Percentiles rank a stretch among this genome's conserved stretches.
Conservation (phyloP, 2,888 invertebrate species). For the Cataglyphis albicans region DNA sequence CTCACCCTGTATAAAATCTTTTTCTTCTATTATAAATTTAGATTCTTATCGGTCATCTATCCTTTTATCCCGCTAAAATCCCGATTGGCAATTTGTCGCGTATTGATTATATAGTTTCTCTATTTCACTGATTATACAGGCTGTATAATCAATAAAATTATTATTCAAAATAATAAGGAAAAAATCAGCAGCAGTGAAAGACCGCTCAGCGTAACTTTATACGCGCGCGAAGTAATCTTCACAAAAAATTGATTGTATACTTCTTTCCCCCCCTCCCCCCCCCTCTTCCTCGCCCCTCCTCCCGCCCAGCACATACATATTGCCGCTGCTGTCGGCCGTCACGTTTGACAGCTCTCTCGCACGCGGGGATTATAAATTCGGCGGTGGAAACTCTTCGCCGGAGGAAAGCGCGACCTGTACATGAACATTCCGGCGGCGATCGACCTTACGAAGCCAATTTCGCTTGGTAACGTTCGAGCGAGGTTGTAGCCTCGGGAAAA, state of each 20-base stretch:
- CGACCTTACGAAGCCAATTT: constrained; percentile 59
- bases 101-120: constrained; percentile 15
- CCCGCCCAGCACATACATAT: neutral
- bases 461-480: constrained; percentile 36
- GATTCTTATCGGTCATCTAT: neutral
- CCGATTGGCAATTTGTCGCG: neutral
- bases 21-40: neutral
- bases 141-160: constrained; percentile 24
- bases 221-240: constrained; percentile 24
- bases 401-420: constrained; percentile 33
- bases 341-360: constrained; percentile 44
- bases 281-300: too few relatives aligned
- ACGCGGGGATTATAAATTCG: constrained; percentile 55
- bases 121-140: neutral
- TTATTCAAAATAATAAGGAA: constrained; percentile 22
- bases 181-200: constrained; percentile 17
- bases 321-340: constrained; percentile 35
- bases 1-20: neutral
- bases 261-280: neutral
- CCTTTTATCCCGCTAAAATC: neutral
- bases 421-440: constrained; percentile 50
- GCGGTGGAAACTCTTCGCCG: constrained; percentile 38
- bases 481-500: constrained; percentile 48
- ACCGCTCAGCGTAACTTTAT: constrained; percentile 4
- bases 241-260: constrained; percentile 17